Evolutionary conservation across 2,113 vertebrate species (phyloP), one percentile per base, ranked within the genome.

Genomic region (Mesoclemmys tuberculata): DNA sequence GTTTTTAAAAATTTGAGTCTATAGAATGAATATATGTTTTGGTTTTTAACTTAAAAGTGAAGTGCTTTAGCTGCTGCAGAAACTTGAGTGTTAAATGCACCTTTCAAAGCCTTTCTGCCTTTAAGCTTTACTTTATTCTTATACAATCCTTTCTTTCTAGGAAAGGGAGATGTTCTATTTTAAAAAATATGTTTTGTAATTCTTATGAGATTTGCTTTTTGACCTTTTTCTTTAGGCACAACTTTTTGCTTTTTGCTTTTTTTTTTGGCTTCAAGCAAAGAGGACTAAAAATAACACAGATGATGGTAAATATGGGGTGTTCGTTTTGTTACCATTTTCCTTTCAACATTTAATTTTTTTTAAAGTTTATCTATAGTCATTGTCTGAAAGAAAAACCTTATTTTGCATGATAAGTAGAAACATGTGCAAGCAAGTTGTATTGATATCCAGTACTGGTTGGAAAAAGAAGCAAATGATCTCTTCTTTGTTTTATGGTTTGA

Each of bases 251-350:
- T 49, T 49, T 49, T 6, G 48, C 11, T 49, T 49, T 49, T 49
- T 49, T 52, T 10, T 19, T 10, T 26, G 10, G 54, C 64, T 92
- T 75, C 26, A 38, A 68, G 24, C 80, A 88, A 77, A 38, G 14
- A 0, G 4, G 1, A 56, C n/a, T 75, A 82, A 82, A 88, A 71
- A 38, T 22, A 8, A 29, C 2, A 71, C 51, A 9, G 0, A 0
- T 10, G 11, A 31, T 31, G 24, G 16, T 52, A 54, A 10, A 58
- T 22, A 27, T 38, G n/a, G n/a, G 41, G 82, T 51, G 10, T 26
- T 2, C n/a, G 24, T 35, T 71, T 84, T 68, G 14, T 84, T 84
- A 38, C 41, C 58, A 10, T 31, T 44, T 82, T 82, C 16, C 54
- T 58, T 38, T 82, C 18, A 58, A 31, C 38, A 77, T 46, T 31